Conservation (phyloP, 2,888 invertebrate species). For the Helobdella robusta region DNA sequence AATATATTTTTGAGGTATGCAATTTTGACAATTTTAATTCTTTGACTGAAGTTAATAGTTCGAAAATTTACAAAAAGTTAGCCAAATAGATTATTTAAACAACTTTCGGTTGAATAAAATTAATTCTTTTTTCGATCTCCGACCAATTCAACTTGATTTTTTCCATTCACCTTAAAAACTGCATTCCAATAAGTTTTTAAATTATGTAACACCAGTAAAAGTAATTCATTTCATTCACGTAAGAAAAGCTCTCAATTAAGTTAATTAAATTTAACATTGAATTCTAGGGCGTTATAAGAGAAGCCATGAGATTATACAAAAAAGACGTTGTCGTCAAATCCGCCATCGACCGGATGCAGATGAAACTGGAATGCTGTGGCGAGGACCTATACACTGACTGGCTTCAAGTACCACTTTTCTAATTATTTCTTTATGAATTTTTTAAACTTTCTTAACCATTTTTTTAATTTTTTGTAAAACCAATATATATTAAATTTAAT, state of each 20-base stretch:
- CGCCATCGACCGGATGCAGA: constrained; percentile 17
- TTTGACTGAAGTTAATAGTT: neutral
- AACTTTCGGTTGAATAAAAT: too few species aligned
- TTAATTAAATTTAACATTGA: neutral
- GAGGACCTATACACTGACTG: constrained; percentile 9
- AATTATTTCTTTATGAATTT: neutral
- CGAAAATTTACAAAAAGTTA: neutral
- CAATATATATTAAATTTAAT: too few species aligned
- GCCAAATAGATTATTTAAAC: neutral
- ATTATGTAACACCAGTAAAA: too few species aligned
- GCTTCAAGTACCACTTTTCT: neutral
- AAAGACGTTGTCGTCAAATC: neutral
- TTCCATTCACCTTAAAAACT: too few species aligned
- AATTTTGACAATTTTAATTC: too few species aligned
- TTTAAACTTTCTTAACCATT: too few species aligned
- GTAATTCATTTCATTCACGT: too few species aligned
- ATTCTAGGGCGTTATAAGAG: constrained; percentile 7
- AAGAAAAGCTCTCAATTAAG: too few species aligned
- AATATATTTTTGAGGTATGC: constrained; percentile 1
- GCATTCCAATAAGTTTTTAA: too few species aligned
- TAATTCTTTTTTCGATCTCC: too few species aligned
- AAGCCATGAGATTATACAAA: constrained; percentile 5
- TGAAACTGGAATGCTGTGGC: constrained; percentile 21
- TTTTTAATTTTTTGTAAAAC: too few species aligned
- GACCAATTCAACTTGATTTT: too few species aligned